Percentiles rank a stretch among this genome's conserved stretches.
These are phyloP conservation scores for Papilio aristodemus DNA, from an alignment of 1,140 invertebrate genomes.

Conservation along the genomic window DNA sequence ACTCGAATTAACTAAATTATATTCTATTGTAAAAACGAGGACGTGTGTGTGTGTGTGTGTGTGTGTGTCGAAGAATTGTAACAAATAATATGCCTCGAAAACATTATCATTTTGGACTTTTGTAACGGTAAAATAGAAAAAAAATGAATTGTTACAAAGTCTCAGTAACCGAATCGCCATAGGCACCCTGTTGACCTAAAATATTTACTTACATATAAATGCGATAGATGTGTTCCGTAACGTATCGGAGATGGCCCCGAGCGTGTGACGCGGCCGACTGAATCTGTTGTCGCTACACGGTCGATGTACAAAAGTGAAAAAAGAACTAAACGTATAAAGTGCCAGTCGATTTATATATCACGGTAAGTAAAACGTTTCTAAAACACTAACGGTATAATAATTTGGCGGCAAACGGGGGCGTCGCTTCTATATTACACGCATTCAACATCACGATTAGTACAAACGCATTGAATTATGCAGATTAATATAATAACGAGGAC, in stretches of 20 bases:
- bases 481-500: slow-evolving; percentile 5
- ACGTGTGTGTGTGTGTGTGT: slow-evolving; percentile 20
- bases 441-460: slow-evolving; percentile 32
- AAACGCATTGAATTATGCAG: slow-evolving; percentile 28
- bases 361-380: slow-evolving; percentile 37
- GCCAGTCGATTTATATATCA: slow-evolving; percentile 27
- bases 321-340: slow-evolving; percentile 22
- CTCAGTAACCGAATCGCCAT: slow-evolving; percentile 39
- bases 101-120: slow-evolving; percentile 22
- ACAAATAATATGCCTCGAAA: slow-evolving; percentile 31
- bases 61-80: slow-evolving; percentile 30
- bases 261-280: background rate
- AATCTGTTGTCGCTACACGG: background rate
- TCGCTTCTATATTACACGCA: slow-evolving; percentile 36
- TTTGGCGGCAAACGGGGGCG: slow-evolving; percentile 51
- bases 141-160: slow-evolving; percentile 39
- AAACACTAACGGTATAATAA: slow-evolving; percentile 46
- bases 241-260: slow-evolving; percentile 28
- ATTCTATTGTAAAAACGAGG: slow-evolving; percentile 20
- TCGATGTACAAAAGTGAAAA: slow-evolving; percentile 24
- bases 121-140: slow-evolving; percentile 34
- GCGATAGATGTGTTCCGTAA: slow-evolving; percentile 21
- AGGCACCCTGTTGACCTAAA: slow-evolving; percentile 56
- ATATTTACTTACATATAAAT: slow-evolving; percentile 34
- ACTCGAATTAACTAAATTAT: slow-evolving; percentile 23